Evolutionary conservation across 1,140 invertebrate genomes (phyloP), one percentile per base, ranked within the genome.

Genomic region (Brachionus rotundiformis): DNA sequence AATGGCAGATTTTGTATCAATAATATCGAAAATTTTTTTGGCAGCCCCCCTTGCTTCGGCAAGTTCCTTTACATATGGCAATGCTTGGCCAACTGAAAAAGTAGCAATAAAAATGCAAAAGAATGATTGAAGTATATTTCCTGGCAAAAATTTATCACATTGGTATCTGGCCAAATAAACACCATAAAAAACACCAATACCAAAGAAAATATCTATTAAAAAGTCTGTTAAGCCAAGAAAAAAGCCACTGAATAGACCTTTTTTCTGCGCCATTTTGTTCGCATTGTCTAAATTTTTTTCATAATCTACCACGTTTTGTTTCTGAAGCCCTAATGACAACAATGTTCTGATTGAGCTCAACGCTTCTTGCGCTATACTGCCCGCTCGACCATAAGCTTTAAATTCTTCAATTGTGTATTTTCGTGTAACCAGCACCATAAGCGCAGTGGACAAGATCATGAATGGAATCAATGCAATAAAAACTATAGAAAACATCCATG

Each of bases 11-110:
- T 79, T 79, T 19, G 59, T 86, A 84, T 94, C 92, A 36, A 96
- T 91, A 6, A 95, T 90, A 39, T 90, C 87, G 86, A 92, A 96
- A 33, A 96, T 90, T 61, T 91, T 91, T 10, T 90, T 90, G 0
- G 94, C 94, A 11, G 94, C 92, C 36, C 93, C 93, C 81, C 92
- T 88, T 0, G 93, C 94, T 0, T 90, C 90, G 5, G 92, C 90
- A 85, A 96, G 92, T 2, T 91, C 90, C 84, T 93, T 92, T 0
- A 95, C 83, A 84, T 92, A 93, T 0, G 94, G 94, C 5, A 93
- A 92, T 1, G 94, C 92, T 84, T 95, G 91, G 36, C 94, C 92
- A 8, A 95, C 89, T 84, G 93, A 93, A 86, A 94, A 93, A 0
- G 94, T 93, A 3, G 93, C 94, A 84, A 92, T 92, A 49, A 97